Evolutionary conservation across 2,113 vertebrate genomes (phyloP).

Genomic region (Halcyon senegalensis): DNA sequence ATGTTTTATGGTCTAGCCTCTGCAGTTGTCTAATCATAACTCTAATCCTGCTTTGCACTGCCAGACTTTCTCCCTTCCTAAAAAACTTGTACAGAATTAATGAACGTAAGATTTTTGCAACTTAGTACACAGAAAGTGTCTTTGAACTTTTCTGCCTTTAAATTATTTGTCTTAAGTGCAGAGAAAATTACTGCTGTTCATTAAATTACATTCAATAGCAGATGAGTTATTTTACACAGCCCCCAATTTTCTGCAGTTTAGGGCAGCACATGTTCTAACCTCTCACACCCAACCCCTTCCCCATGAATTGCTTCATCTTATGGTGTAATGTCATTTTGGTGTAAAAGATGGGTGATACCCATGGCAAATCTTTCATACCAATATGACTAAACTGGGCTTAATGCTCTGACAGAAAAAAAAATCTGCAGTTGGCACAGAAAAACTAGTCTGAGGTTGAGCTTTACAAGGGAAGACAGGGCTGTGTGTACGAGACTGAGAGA

Average conservation of each 20-base stretch:
- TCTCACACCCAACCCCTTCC: not conserved
- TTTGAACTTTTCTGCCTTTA: not conserved
- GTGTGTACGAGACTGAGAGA: not conserved
- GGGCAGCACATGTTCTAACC: not conserved
- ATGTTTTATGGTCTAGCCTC: not conserved
- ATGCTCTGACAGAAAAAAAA: not conserved
- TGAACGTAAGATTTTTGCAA: not conserved
- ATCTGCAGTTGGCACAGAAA: not conserved
- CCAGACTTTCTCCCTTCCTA: not conserved
- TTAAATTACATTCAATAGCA: not conserved
- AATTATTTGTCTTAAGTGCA: not conserved
- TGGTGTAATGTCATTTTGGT: not conserved
- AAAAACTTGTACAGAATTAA: not conserved
- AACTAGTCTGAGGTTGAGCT: not conserved
- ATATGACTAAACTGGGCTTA: not conserved
- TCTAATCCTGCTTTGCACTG: not conserved
- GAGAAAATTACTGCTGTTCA: not conserved
- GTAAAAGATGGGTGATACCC: not conserved
- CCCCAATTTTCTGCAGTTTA: not conserved
- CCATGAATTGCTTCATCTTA: not conserved
- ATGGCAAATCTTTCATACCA: not conserved
- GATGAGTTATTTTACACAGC: not conserved
- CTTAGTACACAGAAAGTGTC: not conserved
- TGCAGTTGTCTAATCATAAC: not conserved
- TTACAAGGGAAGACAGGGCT: not conserved